Evolutionary conservation across 2,888 invertebrate species (phyloP), one percentile per base, ranked within the genome.

Genomic region (Tethea ocularis): DNA sequence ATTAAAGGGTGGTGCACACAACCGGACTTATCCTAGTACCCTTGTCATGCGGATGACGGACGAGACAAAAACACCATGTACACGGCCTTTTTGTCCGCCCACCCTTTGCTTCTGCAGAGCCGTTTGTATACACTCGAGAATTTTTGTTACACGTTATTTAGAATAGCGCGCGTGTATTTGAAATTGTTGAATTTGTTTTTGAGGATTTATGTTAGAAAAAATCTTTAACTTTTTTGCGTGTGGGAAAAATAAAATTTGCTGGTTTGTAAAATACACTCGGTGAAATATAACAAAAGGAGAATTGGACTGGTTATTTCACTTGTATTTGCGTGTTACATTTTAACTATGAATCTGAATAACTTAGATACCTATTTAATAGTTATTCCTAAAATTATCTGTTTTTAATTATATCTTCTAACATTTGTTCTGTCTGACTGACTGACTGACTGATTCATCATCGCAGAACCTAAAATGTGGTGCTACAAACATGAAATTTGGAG

Each of bases 61-160:
- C 77, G 79, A 79, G 77, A 83, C 83, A 83, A 83, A 83, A 83
- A 83, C 81, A 76, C 67, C 60, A 71, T 76, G 77, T 74, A 74
- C 78, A 73, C 68, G 66, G 77, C 73, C 78, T 82, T 80, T 84
- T 82, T 83, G 78, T 75, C 69, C 60, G 67, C 53, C 64, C 75
- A 75, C 73, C 78, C 78, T 74, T 79, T 76, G 66, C 65, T 46
- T 54, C 36, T 54, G 46, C 17, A 38, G 65, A 71, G 72, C 66
- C 73, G 78, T 80, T 80, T 82, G 77, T 71, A n/a, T n/a, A 61
- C 57, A 29, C 60, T 52, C 61, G 67, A 61, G 67, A 69, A 80
- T 79, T 79, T 82, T 79, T 80, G 80, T 67, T 77, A 75, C 75
- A 73, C 67, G 62, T 75, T 73, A 77, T 78, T 77, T 71, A 72